A percentile compares a stretch with the other conserved stretches of the same genome.
These are phyloP conservation scores for Erithacus rubecula DNA, from an alignment of 2,797 vertebrate genomes.

Conservation along the genomic window DNA sequence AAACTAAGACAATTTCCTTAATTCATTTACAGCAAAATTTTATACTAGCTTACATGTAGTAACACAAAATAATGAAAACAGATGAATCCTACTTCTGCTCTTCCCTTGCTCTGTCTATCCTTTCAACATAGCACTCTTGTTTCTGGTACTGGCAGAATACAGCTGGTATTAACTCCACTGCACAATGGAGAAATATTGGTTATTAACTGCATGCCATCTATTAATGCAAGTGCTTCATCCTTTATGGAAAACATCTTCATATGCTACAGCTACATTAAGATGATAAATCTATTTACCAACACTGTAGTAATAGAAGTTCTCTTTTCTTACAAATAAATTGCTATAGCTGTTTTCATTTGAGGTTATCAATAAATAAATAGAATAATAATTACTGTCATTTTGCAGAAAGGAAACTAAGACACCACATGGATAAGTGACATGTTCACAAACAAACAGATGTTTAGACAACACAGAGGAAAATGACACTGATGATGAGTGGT, in stretches of 20 bases:
- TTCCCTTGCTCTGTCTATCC: not conserved
- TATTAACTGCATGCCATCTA: not conserved
- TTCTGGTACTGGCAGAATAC: not conserved
- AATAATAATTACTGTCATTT: not conserved
- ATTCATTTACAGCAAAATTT: not conserved
- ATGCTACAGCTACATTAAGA: not conserved
- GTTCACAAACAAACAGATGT: not conserved
- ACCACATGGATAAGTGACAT: not conserved
- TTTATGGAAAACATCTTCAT: not conserved
- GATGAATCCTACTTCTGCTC: not conserved
- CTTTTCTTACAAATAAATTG: not conserved
- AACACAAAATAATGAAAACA: not conserved
- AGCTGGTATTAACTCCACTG: not conserved
- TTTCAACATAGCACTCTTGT: not conserved
- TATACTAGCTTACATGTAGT: not conserved
- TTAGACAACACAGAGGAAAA: not conserved
- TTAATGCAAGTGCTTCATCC: not conserved
- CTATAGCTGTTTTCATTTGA: not conserved
- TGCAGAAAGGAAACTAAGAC: not conserved
- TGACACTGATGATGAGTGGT: not conserved
- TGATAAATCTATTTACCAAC: not conserved
- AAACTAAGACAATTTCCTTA: not conserved
- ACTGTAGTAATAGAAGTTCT: not conserved
- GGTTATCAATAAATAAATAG: not conserved
- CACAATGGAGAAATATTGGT: not conserved